Percentiles rank a stretch among this genome's conserved stretches.
Evolutionary conservation across 2,113 vertebrate genomes (phyloP).

Genomic region (Centropristis striata): DNA sequence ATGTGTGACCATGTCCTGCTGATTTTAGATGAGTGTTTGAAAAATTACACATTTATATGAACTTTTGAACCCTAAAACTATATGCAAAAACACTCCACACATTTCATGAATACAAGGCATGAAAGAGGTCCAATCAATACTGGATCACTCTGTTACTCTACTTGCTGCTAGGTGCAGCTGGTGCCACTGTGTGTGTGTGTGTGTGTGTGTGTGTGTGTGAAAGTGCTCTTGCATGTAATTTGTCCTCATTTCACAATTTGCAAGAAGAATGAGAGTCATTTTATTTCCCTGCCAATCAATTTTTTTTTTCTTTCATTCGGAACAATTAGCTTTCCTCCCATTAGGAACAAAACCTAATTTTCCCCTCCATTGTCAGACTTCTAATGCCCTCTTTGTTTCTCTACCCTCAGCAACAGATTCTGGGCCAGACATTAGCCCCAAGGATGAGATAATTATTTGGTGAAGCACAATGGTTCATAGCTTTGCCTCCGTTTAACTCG

Average conservation of each 20-base stretch:
- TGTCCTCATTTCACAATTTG: slow-evolving; percentile 47
- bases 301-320: slow-evolving; percentile 47
- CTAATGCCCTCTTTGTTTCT: slow-evolving; percentile 63
- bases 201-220: background rate
- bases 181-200: slow-evolving; percentile 28
- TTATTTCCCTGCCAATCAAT: slow-evolving; percentile 46
- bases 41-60: background rate
- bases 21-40: background rate
- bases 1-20: background rate
- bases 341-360: slow-evolving; percentile 62
- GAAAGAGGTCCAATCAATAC: slow-evolving; percentile 27
- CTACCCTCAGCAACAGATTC: slow-evolving; percentile 38
- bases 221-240: slow-evolving; percentile 28
- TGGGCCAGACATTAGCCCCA: slow-evolving; percentile 38
- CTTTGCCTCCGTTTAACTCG: slow-evolving; percentile 22
- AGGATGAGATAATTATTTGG: slow-evolving; percentile 51
- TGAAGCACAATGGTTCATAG: slow-evolving; percentile 52
- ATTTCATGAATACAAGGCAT: background rate
- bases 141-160: slow-evolving; percentile 1
- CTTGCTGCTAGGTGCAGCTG: slow-evolving; percentile 32
- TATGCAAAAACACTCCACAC: slow-evolving; percentile 2
- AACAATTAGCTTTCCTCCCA: slow-evolving; percentile 61
- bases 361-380: slow-evolving; percentile 49
- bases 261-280: slow-evolving; percentile 26
- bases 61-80: slow-evolving; percentile 19